Percentiles rank a stretch among this genome's conserved stretches.
Evolutionary conservation across 1,140 invertebrate genomes (phyloP).

Genomic region (Magallana gigas): DNA sequence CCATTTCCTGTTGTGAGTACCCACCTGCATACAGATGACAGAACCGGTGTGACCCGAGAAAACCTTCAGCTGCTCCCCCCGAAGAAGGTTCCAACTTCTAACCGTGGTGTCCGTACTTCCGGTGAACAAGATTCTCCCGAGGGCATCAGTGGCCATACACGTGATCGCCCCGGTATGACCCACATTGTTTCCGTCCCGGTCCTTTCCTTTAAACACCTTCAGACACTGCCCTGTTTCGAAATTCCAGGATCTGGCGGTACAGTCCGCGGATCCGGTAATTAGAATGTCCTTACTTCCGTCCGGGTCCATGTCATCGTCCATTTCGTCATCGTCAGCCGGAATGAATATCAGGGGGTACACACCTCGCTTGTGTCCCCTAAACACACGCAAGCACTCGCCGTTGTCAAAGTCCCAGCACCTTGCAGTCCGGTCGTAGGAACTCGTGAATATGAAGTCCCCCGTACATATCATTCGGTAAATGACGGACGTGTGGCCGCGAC

Average conservation of each 20-base stretch:
- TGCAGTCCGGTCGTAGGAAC: conserved; percentile 81
- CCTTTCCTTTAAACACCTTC: conserved; percentile 78
- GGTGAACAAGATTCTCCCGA: conserved; percentile 80
- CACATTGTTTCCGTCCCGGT: conserved; percentile 25
- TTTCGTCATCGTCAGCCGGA: conserved; percentile 77
- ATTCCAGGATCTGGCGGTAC: conserved; percentile 80
- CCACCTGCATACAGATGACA: conserved; percentile 81
- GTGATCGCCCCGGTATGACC: conserved; percentile 80
- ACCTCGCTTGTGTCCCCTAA: conserved; percentile 81
- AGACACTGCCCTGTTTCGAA: conserved; percentile 80
- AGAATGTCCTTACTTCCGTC: conserved; percentile 78
- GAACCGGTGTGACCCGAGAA: conserved; percentile 81
- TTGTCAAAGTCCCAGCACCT: conserved; percentile 82
- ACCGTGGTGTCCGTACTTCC: conserved; percentile 80
- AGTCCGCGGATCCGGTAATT: conserved; percentile 81
- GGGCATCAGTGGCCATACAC: conserved; percentile 79
- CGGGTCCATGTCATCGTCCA: conserved; percentile 60
- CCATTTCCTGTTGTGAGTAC: neutral
- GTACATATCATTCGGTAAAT: conserved; percentile 81
- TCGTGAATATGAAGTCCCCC: conserved; percentile 81
- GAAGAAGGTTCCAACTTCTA: conserved; percentile 80
- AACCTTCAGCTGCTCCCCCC: conserved; percentile 77
- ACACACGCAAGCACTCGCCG: conserved; percentile 77
- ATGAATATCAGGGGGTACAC: conserved; percentile 82
- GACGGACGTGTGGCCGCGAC: conserved; percentile 80